Conservation (phyloP, 2,888 invertebrate genomes). For the Perizoma flavofasciatum region DNA sequence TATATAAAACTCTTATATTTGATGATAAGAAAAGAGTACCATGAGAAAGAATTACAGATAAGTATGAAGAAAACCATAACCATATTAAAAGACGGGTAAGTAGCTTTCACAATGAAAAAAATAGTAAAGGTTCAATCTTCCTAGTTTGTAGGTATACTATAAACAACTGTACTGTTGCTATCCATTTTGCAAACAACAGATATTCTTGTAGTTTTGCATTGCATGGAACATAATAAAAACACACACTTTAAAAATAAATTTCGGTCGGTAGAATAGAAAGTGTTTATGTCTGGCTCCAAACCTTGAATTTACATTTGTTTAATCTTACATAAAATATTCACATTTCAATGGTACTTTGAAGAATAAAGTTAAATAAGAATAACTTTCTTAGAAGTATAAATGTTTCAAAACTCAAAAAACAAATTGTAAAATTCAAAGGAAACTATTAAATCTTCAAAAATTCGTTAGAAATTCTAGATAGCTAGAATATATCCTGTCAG, state of each 20-base stretch:
- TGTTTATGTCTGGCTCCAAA: constrained; percentile 27
- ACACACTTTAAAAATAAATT: constrained; percentile 23
- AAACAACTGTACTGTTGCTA: too few relatives aligned
- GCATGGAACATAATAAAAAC: constrained; percentile 8
- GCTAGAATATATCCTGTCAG: too few relatives aligned
- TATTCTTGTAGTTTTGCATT: not conserved
- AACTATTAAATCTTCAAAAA: too few relatives aligned
- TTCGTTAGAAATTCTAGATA: too few relatives aligned
- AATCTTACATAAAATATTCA: constrained; percentile 15
- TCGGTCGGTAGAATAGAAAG: not conserved
- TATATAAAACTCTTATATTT: not conserved
- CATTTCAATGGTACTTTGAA: constrained; percentile 17
- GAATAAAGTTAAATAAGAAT: not conserved
- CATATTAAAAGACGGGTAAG: too few relatives aligned
- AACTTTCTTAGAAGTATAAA: constrained; percentile 13
- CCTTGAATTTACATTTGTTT: constrained; percentile 25
- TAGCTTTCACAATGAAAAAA: too few relatives aligned
- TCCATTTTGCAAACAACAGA: not conserved
- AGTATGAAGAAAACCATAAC: not conserved
- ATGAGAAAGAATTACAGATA: not conserved
- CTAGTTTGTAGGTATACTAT: too few relatives aligned
- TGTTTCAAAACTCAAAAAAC: constrained; percentile 9
- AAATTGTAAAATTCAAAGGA: too few relatives aligned
- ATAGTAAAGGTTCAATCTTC: too few relatives aligned
- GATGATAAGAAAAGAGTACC: not conserved